Conservation (phyloP, 2,797 vertebrate species). For the Sebastes hubbsi region DNA sequence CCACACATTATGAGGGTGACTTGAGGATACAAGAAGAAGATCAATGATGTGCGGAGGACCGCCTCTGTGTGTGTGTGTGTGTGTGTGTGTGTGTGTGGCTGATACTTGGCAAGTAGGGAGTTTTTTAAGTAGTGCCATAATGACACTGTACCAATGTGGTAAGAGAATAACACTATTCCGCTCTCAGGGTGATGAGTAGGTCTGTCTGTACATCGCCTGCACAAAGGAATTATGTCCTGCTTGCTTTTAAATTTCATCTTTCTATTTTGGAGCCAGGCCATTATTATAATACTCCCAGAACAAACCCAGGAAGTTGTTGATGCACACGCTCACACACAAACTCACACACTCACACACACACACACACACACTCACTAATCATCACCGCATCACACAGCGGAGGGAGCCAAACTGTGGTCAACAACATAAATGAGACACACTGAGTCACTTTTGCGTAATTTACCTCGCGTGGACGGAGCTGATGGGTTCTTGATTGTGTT, state of each 20-base stretch:
- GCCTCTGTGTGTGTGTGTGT: neutral
- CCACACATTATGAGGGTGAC: neutral
- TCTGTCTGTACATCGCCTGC: constrained; percentile 18
- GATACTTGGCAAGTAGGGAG: neutral
- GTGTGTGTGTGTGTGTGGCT: neutral
- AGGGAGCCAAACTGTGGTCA: constrained; percentile 10
- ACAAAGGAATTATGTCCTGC: constrained; percentile 39
- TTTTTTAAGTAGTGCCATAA: constrained; percentile 23
- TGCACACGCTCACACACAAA: neutral
- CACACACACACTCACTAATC: constrained; percentile 28
- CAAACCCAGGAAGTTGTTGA: constrained; percentile 39
- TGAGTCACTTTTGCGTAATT: constrained; percentile 3
- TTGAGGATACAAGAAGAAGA: neutral
- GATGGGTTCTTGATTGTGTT: constrained; percentile 35
- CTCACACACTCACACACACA: neutral
- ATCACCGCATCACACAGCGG: neutral
- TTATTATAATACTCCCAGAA: constrained; percentile 27
- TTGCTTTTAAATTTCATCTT: constrained; percentile 46
- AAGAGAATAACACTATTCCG: neutral
- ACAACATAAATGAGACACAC: constrained; percentile 23
- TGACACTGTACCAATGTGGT: constrained; percentile 19
- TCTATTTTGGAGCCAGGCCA: constrained; percentile 38
- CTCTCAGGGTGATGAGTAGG: constrained; percentile 7
- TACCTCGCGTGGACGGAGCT: constrained; percentile 1
- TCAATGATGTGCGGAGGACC: neutral